phyloP scores from a whole-genome alignment of 2,113 vertebrate species.

The Poeciliopsis turrubarensis region DNA sequence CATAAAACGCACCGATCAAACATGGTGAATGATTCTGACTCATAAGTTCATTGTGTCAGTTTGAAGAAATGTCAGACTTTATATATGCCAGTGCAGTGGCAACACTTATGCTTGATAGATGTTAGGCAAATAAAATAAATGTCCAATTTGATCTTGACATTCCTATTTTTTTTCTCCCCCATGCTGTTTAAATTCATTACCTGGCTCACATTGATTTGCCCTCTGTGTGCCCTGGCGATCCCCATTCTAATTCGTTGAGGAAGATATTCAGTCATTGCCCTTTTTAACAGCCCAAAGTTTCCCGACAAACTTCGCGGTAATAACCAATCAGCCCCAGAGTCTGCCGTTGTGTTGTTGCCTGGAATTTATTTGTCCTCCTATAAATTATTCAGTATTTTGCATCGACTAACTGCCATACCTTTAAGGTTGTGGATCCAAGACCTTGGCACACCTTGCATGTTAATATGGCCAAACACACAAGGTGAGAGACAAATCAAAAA shows the following conservation, averaged over 20 bases:
- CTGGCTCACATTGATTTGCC: constrained; percentile 61
- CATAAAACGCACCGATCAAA: not conserved
- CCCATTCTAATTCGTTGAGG: constrained; percentile 67
- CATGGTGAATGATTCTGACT: constrained; percentile 35
- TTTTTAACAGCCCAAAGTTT: constrained; percentile 78
- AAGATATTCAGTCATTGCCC: constrained; percentile 75
- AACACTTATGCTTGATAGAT: constrained; percentile 15
- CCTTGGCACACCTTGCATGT: constrained; percentile 78
- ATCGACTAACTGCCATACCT: constrained; percentile 84
- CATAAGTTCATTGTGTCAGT: constrained; percentile 26
- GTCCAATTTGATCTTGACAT: constrained; percentile 41
- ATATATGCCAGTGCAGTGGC: constrained; percentile 43
- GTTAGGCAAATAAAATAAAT: constrained; percentile 27
- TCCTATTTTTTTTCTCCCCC: constrained; percentile 13
- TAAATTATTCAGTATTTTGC: constrained; percentile 85
- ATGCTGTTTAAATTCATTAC: constrained; percentile 50
- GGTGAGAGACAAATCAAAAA: constrained; percentile 60
- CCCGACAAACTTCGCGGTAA: constrained; percentile 73
- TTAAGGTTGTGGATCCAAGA: constrained; percentile 76
- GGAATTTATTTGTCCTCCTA: constrained; percentile 80
- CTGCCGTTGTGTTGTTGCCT: constrained; percentile 72
- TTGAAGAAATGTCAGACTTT: constrained; percentile 49
- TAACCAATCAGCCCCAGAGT: constrained; percentile 74
- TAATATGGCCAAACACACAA: constrained; percentile 63
- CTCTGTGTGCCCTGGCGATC: constrained; percentile 42